A percentile compares a stretch with the other conserved stretches of the same genome.
Evolutionary conservation across 1,140 invertebrate species (phyloP).

Genomic region (Sarcophaga bullata): DNA sequence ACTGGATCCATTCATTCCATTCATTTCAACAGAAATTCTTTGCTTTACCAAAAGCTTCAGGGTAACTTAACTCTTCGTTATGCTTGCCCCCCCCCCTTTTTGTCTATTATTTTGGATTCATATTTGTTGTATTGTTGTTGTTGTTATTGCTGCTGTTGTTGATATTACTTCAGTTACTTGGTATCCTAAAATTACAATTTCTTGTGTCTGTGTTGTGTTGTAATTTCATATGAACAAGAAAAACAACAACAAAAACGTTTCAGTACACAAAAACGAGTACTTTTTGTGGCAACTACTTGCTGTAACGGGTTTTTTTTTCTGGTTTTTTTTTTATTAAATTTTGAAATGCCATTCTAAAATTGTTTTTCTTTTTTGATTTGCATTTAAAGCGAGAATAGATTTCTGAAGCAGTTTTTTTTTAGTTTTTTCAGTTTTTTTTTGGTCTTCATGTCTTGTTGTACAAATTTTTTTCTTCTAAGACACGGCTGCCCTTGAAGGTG

Average conservation of each 20-base stretch:
- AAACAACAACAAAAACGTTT: neutral
- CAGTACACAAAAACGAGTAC: neutral
- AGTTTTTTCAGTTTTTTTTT: too few species aligned
- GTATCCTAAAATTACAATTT: constrained; percentile 13
- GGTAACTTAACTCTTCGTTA: too few species aligned
- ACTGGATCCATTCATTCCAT: too few species aligned
- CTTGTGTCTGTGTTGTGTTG: neutral
- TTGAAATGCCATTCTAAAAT: constrained; percentile 21
- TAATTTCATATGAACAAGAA: neutral
- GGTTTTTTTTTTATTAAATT: neutral
- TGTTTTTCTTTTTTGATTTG: constrained; percentile 3
- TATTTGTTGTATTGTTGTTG: too few species aligned
- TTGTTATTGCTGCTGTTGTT: too few species aligned
- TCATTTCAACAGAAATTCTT: too few species aligned
- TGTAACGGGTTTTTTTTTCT: neutral
- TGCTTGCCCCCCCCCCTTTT: too few species aligned
- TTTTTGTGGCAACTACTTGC: constrained; percentile 16
- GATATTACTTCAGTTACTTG: neutral
- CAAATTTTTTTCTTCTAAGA: neutral
- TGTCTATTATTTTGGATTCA: too few species aligned
- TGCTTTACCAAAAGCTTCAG: too few species aligned
- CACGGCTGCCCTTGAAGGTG: constrained; percentile 17
- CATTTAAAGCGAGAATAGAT: neutral
- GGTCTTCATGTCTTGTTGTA: neutral
- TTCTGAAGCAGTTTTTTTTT: too few species aligned